Evolutionary conservation across 2,113 vertebrate genomes (phyloP).

Genomic region (Toxotes chatareus): DNA sequence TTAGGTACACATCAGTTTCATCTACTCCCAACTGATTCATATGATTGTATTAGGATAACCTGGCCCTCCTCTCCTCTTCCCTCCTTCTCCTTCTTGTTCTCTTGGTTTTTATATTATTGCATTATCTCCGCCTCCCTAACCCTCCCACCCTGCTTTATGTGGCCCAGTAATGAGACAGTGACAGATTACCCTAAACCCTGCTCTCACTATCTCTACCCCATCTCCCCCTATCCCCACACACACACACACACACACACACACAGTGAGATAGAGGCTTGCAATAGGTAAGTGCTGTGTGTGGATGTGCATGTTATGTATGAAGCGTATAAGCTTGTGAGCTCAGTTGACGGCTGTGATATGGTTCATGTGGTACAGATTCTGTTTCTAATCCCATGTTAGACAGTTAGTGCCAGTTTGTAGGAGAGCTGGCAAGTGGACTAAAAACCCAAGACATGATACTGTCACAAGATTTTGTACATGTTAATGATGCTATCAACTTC

Average conservation of each 20-base stretch:
- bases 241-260: conserved; percentile 12
- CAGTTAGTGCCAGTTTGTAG: conserved; percentile 57
- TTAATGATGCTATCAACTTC: conserved; percentile 1
- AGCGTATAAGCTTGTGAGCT: conserved; percentile 26
- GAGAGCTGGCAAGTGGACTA: conserved; percentile 27
- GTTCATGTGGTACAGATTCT: conserved; percentile 57
- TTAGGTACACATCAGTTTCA: conserved; percentile 47
- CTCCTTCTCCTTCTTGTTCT: conserved; percentile 35
- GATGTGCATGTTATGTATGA: conserved; percentile 42
- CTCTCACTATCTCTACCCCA: conserved; percentile 31
- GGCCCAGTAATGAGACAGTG: conserved; percentile 75
- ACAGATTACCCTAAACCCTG: conserved; percentile 68
- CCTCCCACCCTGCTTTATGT: conserved; percentile 53
- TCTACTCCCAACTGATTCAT: conserved; percentile 55
- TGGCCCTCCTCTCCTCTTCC: conserved; percentile 33
- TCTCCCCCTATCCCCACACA: background rate
- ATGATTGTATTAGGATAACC: conserved; percentile 71
- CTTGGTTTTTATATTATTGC: conserved; percentile 53
- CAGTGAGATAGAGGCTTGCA: conserved; percentile 22
- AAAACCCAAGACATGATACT: background rate
- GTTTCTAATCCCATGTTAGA: conserved; percentile 63
- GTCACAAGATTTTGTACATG: background rate
- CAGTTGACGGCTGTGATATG: conserved; percentile 54
- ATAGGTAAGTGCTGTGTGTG: conserved; percentile 20
- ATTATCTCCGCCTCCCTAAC: conserved; percentile 61